Evolutionary conservation across 2,113 vertebrate genomes (phyloP).

Genomic region (Thalassoma bifasciatum): DNA sequence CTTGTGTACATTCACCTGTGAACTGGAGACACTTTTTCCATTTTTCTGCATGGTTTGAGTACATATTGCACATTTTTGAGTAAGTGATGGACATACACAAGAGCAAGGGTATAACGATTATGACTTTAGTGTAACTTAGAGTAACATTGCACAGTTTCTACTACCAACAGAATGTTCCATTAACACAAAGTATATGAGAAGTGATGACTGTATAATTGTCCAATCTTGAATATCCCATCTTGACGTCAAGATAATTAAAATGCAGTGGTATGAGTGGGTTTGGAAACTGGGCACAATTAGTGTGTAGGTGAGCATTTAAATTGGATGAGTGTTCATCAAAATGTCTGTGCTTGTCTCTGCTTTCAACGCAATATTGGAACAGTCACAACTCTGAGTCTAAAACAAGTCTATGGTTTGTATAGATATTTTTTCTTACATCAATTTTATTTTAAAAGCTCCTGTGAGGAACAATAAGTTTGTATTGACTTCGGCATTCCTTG

Average conservation of each 20-base stretch:
- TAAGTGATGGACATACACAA: background rate
- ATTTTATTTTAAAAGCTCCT: too few relatives aligned
- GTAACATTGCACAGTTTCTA: too few relatives aligned
- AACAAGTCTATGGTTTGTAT: too few relatives aligned
- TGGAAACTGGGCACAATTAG: background rate
- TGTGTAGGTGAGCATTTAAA: background rate
- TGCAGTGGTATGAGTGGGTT: background rate
- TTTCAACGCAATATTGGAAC: too few relatives aligned
- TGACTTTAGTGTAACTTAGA: too few relatives aligned
- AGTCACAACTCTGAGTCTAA: too few relatives aligned
- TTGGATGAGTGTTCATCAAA: background rate
- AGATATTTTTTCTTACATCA: too few relatives aligned
- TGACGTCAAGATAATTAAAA: background rate
- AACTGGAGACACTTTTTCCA: background rate
- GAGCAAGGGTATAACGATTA: too few relatives aligned
- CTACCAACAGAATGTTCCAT: too few relatives aligned
- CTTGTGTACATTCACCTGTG: background rate
- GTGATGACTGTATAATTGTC: background rate
- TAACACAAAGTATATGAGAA: too few relatives aligned
- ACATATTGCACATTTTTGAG: background rate
- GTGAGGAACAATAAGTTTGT: too few relatives aligned
- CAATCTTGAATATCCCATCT: background rate
- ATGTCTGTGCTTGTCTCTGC: background rate
- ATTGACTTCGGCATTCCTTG: too few relatives aligned
- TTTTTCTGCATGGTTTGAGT: background rate